These are phyloP conservation scores for Danaus plexippus DNA, from an alignment of 1,140 invertebrate species.

Conservation along the genomic window DNA sequence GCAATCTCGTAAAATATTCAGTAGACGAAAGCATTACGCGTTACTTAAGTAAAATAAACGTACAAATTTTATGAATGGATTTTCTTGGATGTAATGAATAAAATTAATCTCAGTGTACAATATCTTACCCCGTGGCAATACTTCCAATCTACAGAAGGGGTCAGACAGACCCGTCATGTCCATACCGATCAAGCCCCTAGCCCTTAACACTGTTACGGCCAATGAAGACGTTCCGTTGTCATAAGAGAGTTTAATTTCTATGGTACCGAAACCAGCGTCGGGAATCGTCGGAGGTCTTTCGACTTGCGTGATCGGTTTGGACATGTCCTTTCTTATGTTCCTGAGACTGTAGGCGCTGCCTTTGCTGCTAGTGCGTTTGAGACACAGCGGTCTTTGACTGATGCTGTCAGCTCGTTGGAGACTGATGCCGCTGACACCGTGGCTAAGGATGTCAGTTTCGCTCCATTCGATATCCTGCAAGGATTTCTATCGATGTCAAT, in stretches of 20 bases:
- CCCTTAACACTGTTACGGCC: conserved; percentile 84
- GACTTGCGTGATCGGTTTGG: conserved; percentile 35
- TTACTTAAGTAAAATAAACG: too few species aligned
- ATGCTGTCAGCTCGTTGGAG: conserved; percentile 61
- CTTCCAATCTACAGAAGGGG: conserved; percentile 91
- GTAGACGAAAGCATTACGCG: too few species aligned
- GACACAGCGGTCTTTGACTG: conserved; percentile 41
- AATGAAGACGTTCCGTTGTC: conserved; percentile 82
- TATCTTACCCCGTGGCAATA: conserved; percentile 79
- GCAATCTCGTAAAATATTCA: too few species aligned
- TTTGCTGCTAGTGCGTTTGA: conserved; percentile 62
- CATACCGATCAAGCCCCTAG: conserved; percentile 84
- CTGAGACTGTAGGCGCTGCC: conserved; percentile 61
- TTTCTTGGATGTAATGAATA: too few species aligned
- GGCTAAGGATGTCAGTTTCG: conserved; percentile 57
- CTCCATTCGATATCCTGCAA: conserved; percentile 56
- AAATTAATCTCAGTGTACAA: too few species aligned
- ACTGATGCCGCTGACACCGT: conserved; percentile 62
- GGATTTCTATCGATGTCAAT: background rate
- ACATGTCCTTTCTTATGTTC: conserved; percentile 47
- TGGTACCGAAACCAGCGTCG: conserved; percentile 72
- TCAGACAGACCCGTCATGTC: conserved; percentile 92
- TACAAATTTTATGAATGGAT: too few species aligned
- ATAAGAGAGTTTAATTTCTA: conserved; percentile 87
- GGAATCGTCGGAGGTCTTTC: conserved; percentile 53